Evolutionary conservation across 2,797 vertebrate species (phyloP), one percentile per base, ranked within the genome.

Genomic region (Chlorospingus semifuscus): DNA sequence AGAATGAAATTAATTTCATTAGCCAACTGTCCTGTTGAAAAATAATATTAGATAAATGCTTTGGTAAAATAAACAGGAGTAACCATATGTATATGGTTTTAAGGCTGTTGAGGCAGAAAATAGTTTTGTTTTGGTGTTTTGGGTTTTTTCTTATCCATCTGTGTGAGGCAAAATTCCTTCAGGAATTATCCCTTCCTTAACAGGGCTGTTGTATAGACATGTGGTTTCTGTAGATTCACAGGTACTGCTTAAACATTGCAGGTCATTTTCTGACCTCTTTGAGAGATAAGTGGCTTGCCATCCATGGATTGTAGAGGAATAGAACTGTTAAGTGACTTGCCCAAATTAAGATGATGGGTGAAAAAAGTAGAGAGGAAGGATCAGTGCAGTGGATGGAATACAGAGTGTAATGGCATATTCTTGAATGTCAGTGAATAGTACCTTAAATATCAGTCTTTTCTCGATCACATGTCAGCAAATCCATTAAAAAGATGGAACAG

Each of bases 131-230:
- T 32, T 34, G 8, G 37, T 55, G 4, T 14, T 69, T 42, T 10
- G 12, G 32, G 4, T 4, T 36, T 6, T 75, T 49, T 3, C 4
- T 29, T 77, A 39, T 5, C 1, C 0, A 8, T 39, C 5, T 77
- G 12, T 50, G 15, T 23, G 34, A 86, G 32, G 36, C 77, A 88
- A 71, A 71, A 92, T 75, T 88, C 15, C 24, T 80, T 85, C 24
- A 34, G 26, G 26, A 95, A 23, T 82, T 78, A 63, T 20, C 29
- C 11, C 11, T 77, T 90, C 34, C 20, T 71, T 75, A 52, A 23
- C 22, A 61, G 27, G 18, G 3, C 36, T 66, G 11, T 59, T 79
- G 14, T 75, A 15, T 23, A 72, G 21, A 32, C 7, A 0, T 32
- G 5, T 65, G 21, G 59, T 87, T 89, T 70, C 23, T 87, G 0